phyloP scores from a whole-genome alignment of 35 echinoderm and acorn worm genomes.

The Patiria miniata region DNA sequence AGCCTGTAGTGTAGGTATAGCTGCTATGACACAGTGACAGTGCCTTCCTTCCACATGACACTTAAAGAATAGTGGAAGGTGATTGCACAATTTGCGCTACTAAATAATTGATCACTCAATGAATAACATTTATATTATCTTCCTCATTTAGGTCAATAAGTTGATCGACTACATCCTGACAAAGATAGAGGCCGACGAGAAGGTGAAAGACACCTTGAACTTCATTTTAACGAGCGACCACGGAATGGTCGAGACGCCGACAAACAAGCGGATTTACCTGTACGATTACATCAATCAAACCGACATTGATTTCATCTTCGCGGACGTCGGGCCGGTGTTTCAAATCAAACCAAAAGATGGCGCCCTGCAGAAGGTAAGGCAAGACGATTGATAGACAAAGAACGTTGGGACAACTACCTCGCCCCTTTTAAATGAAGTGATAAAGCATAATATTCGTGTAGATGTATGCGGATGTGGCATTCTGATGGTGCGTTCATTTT shows the following conservation, averaged over 20 bases:
- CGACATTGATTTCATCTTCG: slow-evolving; percentile 68
- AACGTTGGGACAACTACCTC: no score
- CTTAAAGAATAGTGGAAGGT: no score
- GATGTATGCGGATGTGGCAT: no score
- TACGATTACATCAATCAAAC: slow-evolving; percentile 65
- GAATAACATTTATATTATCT: no score
- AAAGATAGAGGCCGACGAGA: slow-evolving; percentile 39
- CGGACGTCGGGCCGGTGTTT: slow-evolving; percentile 73
- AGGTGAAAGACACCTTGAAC: slow-evolving; percentile 62
- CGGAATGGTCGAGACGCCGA: slow-evolving; percentile 36
- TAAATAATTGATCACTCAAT: no score
- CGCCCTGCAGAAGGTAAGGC: slow-evolving; percentile 66
- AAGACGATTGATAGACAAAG: background rate
- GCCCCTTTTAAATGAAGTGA: no score
- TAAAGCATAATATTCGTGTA: no score
- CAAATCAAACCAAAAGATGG: slow-evolving; percentile 70
- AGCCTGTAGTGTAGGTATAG: no score
- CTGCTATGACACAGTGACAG: no score
- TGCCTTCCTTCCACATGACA: no score
- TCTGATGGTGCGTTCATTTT: no score
- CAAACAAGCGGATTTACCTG: slow-evolving; percentile 50
- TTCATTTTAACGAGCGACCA: slow-evolving; percentile 72
- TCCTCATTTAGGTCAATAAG: background rate
- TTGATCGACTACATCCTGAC: background rate
- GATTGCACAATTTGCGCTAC: no score